Percentiles rank a stretch among this genome's conserved stretches.
These are phyloP conservation scores for Leptonema lineaticorne DNA, from an alignment of 1,140 invertebrate species.

Conservation along the genomic window DNA sequence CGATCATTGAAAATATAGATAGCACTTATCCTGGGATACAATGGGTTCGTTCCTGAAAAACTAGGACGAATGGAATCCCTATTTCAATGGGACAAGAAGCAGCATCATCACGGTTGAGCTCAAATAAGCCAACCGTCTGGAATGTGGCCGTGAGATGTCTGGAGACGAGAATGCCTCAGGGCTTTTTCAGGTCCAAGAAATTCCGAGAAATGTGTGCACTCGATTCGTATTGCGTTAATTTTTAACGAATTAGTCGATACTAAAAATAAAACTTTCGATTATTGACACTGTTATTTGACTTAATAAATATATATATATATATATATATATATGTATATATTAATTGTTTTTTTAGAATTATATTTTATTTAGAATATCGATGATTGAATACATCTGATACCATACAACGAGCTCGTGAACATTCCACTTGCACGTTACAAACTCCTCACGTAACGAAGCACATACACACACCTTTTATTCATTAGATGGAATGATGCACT, in stretches of 20 bases:
- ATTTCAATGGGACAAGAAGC: neutral
- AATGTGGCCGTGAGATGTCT: neutral
- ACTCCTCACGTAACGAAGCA: slow-evolving; percentile 9
- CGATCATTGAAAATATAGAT: too few relatives aligned
- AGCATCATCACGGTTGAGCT: neutral
- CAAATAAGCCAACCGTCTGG: neutral
- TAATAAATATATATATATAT: too few relatives aligned
- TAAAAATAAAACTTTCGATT: neutral
- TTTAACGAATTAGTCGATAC: too few relatives aligned
- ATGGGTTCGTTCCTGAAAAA: too few relatives aligned
- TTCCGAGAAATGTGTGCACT: neutral
- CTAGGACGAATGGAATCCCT: neutral
- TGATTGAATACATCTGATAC: slow-evolving; percentile 3
- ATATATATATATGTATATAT: too few relatives aligned
- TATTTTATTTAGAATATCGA: too few relatives aligned
- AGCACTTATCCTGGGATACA: too few relatives aligned
- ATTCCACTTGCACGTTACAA: slow-evolving; percentile 19
- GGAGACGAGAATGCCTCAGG: neutral
- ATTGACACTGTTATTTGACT: too few relatives aligned
- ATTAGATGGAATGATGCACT: neutral
- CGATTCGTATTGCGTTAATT: neutral
- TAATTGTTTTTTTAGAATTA: too few relatives aligned
- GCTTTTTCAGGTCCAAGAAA: neutral
- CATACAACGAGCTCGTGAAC: neutral
- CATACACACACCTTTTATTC: slow-evolving; percentile 16